Percentiles rank a stretch among this genome's conserved stretches.
Conservation (phyloP, 2,113 vertebrate species). For the Poicephalus gulielmi region DNA sequence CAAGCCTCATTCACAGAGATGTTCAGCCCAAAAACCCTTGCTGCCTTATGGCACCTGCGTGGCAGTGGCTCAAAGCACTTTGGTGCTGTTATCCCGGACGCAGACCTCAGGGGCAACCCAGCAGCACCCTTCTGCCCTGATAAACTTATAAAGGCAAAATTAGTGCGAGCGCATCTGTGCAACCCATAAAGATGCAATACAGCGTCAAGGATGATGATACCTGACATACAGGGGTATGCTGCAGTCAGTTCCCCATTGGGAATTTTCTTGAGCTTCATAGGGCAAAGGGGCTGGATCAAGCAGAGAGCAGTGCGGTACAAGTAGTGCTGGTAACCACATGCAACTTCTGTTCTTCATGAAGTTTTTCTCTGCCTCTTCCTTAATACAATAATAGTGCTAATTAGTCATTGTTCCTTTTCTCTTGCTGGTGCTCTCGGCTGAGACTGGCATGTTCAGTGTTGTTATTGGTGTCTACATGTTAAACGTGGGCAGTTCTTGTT, state of each 20-base stretch:
- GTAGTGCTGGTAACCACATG: rapidly evolving
- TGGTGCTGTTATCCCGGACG: not conserved
- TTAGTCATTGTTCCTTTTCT: not conserved
- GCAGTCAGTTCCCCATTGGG: rapidly evolving
- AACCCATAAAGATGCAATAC: not conserved
- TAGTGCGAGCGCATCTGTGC: not conserved
- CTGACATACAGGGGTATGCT: not conserved
- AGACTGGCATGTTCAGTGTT: not conserved
- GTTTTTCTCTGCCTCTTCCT: not conserved
- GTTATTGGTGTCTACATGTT: not conserved
- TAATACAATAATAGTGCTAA: not conserved
- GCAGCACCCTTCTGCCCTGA: not conserved
- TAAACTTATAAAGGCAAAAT: not conserved
- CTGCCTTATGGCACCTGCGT: not conserved
- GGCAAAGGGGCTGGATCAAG: not conserved
- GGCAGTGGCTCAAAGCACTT: not conserved
- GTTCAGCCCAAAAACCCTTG: not conserved
- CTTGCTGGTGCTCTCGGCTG: not conserved
- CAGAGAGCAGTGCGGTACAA: not conserved
- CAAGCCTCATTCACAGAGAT: rapidly evolving
- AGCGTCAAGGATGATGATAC: not conserved
- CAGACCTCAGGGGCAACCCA: not conserved
- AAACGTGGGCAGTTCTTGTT: not conserved
- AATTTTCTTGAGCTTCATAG: not conserved
- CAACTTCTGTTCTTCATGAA: not conserved